A percentile compares a stretch with the other conserved stretches of the same genome.
Conservation (phyloP, 2,888 invertebrate genomes). For the Phymatocera aterrima region DNA sequence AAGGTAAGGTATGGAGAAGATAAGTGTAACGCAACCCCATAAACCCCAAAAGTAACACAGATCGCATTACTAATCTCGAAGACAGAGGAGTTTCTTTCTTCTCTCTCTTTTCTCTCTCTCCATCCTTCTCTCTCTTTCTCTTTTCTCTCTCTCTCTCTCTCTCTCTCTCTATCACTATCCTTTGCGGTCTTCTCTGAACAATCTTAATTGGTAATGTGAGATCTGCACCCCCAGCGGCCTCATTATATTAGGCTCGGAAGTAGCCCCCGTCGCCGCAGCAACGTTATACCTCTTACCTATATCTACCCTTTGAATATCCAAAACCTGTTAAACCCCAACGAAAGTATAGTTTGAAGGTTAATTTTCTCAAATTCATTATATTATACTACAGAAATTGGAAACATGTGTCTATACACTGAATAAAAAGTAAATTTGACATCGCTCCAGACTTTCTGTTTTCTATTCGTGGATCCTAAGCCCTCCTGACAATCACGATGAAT, state of each 20-base stretch:
- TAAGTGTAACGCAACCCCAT: neutral
- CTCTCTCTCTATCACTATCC: neutral
- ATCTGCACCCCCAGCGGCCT: neutral
- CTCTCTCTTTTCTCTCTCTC: neutral
- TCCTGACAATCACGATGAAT: too few relatives aligned
- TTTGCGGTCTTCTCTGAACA: neutral
- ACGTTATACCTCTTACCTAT: neutral
- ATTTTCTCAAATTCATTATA: too few relatives aligned
- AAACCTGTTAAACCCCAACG: too few relatives aligned
- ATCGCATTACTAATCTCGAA: slow-evolving; percentile 27
- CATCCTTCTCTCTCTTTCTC: neutral
- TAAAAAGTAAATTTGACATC: too few relatives aligned
- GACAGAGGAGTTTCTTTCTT: neutral
- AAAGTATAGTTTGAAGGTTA: too few relatives aligned
- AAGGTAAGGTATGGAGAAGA: neutral
- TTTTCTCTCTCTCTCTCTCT: neutral
- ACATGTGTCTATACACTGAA: too few relatives aligned
- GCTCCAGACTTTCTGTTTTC: too few relatives aligned
- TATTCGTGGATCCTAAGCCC: too few relatives aligned
- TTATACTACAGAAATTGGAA: too few relatives aligned
- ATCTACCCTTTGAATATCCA: too few relatives aligned
- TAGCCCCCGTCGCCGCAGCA: neutral
- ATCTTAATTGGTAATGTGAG: slow-evolving; percentile 24
- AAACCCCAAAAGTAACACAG: neutral
- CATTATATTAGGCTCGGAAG: too few relatives aligned